Evolutionary conservation across 2,888 invertebrate genomes (phyloP).

Genomic region (Phaedon cochleariae): DNA sequence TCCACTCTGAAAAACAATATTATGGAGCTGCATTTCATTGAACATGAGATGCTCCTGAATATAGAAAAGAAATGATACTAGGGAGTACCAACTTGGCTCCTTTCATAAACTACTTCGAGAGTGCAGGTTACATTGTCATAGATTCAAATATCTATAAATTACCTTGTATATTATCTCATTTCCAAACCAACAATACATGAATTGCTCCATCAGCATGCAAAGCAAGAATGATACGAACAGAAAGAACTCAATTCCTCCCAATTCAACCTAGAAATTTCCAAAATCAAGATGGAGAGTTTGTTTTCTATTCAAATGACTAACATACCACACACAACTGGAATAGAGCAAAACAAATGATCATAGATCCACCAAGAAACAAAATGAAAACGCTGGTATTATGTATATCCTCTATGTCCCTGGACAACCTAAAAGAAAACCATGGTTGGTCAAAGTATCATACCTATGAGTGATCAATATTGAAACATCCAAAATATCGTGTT

Average conservation of each 20-base stretch:
- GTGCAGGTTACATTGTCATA: too few species aligned
- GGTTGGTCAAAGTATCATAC: too few species aligned
- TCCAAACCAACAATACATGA: slow-evolving; percentile 39
- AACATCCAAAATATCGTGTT: too few species aligned
- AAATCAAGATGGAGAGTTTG: background rate
- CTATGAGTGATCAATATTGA: too few species aligned
- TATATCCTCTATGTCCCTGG: slow-evolving; percentile 20
- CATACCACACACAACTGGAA: slow-evolving; percentile 29
- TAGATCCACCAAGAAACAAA: slow-evolving; percentile 26
- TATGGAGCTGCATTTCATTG: too few species aligned
- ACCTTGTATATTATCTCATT: slow-evolving; percentile 38
- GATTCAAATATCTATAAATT: background rate
- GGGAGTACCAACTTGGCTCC: too few species aligned
- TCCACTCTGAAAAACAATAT: slow-evolving; percentile 21
- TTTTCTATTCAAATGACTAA: background rate
- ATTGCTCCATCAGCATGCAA: slow-evolving; percentile 38
- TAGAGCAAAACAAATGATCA: slow-evolving; percentile 30
- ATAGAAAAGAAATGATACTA: too few species aligned
- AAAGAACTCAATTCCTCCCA: slow-evolving; percentile 21
- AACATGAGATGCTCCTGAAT: too few species aligned
- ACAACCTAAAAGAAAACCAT: slow-evolving; percentile 24
- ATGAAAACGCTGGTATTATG: slow-evolving; percentile 21
- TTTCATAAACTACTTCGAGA: too few species aligned
- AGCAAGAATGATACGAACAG: slow-evolving; percentile 25
- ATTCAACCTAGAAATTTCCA: slow-evolving; percentile 22